These are phyloP conservation scores for Dreissena polymorpha DNA, from an alignment of 1,140 invertebrate species.

Conservation along the genomic window DNA sequence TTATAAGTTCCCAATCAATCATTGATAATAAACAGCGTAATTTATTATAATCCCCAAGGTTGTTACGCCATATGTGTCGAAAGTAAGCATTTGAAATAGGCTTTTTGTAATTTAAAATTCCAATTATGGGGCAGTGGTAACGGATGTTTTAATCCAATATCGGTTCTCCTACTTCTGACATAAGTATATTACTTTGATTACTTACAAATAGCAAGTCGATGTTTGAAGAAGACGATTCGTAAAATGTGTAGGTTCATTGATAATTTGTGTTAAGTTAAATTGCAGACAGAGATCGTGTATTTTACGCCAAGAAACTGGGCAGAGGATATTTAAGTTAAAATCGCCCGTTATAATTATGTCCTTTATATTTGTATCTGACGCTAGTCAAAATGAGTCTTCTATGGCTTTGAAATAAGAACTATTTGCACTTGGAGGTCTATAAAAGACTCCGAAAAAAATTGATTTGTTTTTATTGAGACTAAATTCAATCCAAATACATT, in stretches of 20 bases:
- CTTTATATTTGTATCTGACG: background rate
- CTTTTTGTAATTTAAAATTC: conserved; percentile 1
- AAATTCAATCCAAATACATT: conserved; percentile 1
- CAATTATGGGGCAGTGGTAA: conserved; percentile 6
- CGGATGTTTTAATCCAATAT: too few species aligned
- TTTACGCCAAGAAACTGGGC: background rate
- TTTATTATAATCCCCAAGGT: background rate
- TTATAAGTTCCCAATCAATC: background rate
- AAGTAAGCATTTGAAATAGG: background rate
- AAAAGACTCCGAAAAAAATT: background rate
- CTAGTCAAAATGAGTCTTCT: conserved; percentile 5
- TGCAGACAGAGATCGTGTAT: conserved; percentile 5
- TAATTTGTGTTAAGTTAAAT: background rate
- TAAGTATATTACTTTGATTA: background rate
- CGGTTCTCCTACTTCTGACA: background rate
- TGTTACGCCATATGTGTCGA: background rate
- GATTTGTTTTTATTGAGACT: background rate
- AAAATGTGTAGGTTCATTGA: background rate
- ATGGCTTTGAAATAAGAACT: background rate
- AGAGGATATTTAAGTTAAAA: background rate
- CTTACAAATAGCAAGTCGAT: conserved; percentile 1
- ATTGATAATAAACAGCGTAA: too few species aligned
- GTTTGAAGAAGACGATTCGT: background rate
- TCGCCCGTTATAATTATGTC: background rate
- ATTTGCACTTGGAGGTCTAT: background rate